Evolutionary conservation across 2,888 invertebrate species (phyloP).

Genomic region (Drosophila mayaguana): DNA sequence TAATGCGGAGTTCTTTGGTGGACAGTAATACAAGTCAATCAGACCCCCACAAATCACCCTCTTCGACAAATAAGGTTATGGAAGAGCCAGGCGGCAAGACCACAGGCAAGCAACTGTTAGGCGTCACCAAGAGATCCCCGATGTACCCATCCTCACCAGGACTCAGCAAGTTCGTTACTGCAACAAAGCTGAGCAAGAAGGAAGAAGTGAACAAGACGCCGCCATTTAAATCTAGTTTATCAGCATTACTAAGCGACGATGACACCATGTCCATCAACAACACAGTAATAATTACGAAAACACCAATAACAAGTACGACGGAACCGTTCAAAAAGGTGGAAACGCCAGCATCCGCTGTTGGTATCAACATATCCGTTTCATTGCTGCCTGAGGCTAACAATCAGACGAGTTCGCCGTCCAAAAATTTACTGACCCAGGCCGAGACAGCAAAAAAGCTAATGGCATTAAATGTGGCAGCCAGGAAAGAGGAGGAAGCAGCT

Average conservation of each 20-base stretch:
- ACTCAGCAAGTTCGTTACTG: not conserved
- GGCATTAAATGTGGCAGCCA: not conserved
- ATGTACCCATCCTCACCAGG: not conserved
- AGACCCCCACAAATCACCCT: not conserved
- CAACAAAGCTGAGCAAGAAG: slow-evolving; percentile 3
- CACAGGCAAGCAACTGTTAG: not conserved
- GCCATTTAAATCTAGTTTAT: slow-evolving; percentile 23
- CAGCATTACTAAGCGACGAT: slow-evolving; percentile 19
- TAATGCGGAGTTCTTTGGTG: too few relatives aligned
- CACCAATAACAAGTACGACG: not conserved
- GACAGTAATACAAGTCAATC: not conserved
- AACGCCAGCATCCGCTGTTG: slow-evolving; percentile 2
- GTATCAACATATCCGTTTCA: slow-evolving; percentile 53
- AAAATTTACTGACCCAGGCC: slow-evolving; percentile 27
- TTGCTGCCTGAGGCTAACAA: slow-evolving; percentile 21
- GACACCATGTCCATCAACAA: slow-evolving; percentile 10
- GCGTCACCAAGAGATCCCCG: not conserved
- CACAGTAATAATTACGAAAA: slow-evolving; percentile 50
- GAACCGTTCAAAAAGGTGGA: slow-evolving; percentile 24
- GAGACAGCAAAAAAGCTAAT: slow-evolving; percentile 28
- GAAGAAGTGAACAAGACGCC: not conserved
- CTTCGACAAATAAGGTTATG: not conserved
- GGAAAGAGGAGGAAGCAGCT: not conserved
- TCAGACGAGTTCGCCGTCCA: not conserved
- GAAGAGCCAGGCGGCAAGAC: not conserved